Evolutionary conservation across 2,797 vertebrate species (phyloP).

Genomic region (Phataginus tricuspis): DNA sequence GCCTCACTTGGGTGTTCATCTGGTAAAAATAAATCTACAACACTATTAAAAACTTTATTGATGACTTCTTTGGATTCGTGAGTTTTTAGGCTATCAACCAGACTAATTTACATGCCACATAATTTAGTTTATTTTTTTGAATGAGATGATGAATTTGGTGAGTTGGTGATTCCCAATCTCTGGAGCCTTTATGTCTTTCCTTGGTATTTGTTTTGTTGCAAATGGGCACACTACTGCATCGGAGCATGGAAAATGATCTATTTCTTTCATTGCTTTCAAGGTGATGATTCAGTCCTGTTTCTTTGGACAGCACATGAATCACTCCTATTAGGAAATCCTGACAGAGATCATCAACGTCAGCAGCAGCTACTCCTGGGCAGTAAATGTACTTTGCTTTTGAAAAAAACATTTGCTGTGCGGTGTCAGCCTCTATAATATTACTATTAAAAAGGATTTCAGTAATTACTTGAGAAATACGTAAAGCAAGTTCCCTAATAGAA

Average conservation of each 20-base stretch:
- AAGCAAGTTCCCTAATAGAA: conserved; percentile 67
- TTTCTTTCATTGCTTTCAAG: conserved; percentile 62
- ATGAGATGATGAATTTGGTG: conserved; percentile 32
- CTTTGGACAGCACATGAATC: conserved; percentile 67
- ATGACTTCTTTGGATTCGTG: conserved; percentile 77
- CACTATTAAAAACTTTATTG: conserved; percentile 80
- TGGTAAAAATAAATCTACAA: conserved; percentile 79
- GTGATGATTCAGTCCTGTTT: conserved; percentile 62
- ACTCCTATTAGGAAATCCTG: conserved; percentile 76
- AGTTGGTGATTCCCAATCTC: neutral
- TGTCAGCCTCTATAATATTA: conserved; percentile 63
- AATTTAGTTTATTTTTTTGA: conserved; percentile 70
- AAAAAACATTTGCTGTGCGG: neutral
- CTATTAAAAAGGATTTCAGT: conserved; percentile 64
- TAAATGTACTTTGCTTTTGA: conserved; percentile 65
- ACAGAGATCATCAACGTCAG: conserved; percentile 72
- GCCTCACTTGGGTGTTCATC: conserved; percentile 46
- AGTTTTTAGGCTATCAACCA: conserved; percentile 67
- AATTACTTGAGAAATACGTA: conserved; percentile 66
- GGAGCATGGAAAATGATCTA: neutral
- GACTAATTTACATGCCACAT: conserved; percentile 68
- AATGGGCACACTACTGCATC: neutral
- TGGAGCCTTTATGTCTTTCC: conserved; percentile 2
- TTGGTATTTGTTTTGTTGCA: conserved; percentile 14
- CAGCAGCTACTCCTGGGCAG: conserved; percentile 37